Base-by-base conservation (phyloP, 64 coral and sea anemone genomes). In the Hydrozoanthus tunicans region DNA sequence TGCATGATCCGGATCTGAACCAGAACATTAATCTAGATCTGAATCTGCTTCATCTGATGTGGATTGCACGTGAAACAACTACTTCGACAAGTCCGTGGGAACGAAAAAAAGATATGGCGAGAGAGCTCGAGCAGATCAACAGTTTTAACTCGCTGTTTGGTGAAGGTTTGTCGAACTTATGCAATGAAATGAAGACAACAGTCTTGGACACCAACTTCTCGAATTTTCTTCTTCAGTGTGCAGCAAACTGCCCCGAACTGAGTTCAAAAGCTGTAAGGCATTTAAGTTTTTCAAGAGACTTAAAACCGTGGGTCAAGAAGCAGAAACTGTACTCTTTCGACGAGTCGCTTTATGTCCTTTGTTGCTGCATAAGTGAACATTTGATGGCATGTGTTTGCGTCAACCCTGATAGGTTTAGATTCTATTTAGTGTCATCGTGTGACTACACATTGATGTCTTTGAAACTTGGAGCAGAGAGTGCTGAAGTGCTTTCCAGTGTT, bases 151-250 rank as follows among this genome's bases (percentile, higher is more conserved):
- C 51, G 57, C 13, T 72, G 7, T 13, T 52, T 71, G 10, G 11
- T 56, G 14, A 86, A 71, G 70, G 57, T 72, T 70, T 86, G 12
- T n/a, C 10, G 5, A 9, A 70, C 11, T 56, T 86, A n/a, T 71
- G 83, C 72, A n/a, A 55, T 53, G 56, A 56, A 52, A 86, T 86
- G 32, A 55, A 20, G 3, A 51, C 73, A 51, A 3, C 73, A 56
- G 10, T 11, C 15, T 72, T 86, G 15, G 27, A 53, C 56, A 83
- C 59, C 12, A 23, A 70, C 72, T 86, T 7, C 7, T 66, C 64
- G 7, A 64, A 71, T 51, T 86, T 86, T 20, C 23, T 86, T 86
- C 66, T 86, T 6, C 79, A 81, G 79, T 81, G 79, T 81, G 79
- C 79, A 43, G 25, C 59, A 11, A 11, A 63, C 9, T 81, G 79